phyloP scores from a whole-genome alignment of 2,888 invertebrate species.

The Callosobruchus maculatus region DNA sequence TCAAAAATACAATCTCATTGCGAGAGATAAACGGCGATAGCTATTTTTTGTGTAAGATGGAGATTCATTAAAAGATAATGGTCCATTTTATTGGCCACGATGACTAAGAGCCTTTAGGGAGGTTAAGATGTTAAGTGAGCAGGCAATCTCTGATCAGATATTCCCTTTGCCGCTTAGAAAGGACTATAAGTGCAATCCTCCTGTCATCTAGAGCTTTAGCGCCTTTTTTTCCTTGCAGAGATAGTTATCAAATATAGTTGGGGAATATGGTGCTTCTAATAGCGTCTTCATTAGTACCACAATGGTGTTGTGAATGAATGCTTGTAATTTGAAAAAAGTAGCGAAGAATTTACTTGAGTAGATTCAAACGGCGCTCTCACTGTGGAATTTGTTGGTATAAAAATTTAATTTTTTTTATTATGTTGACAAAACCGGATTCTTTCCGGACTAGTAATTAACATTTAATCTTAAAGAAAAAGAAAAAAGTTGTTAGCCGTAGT shows the following conservation, averaged over 20 bases:
- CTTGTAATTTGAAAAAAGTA: too few relatives aligned
- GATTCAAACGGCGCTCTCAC: too few relatives aligned
- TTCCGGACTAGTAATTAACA: too few relatives aligned
- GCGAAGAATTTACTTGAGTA: too few relatives aligned
- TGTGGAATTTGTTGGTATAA: too few relatives aligned
- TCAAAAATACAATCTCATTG: background rate
- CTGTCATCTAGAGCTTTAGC: background rate
- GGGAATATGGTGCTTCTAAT: background rate
- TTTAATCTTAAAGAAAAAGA: too few relatives aligned
- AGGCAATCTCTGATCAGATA: background rate
- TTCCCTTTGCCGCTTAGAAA: background rate
- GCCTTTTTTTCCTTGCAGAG: background rate
- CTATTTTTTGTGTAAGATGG: constrained; percentile 3
- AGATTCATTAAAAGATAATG: constrained; percentile 18
- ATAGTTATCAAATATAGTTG: background rate
- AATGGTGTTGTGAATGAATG: background rate
- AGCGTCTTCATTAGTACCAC: background rate
- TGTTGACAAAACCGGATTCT: too few relatives aligned
- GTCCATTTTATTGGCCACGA: background rate
- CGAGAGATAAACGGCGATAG: background rate
- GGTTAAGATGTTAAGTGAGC: background rate
- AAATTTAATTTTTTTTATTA: too few relatives aligned
- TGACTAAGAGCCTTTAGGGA: constrained; percentile 2
- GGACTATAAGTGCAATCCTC: background rate
- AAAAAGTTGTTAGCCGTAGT: too few relatives aligned